phyloP scores from a whole-genome alignment of 2,113 vertebrate genomes.

The Rostratula benghalensis region DNA sequence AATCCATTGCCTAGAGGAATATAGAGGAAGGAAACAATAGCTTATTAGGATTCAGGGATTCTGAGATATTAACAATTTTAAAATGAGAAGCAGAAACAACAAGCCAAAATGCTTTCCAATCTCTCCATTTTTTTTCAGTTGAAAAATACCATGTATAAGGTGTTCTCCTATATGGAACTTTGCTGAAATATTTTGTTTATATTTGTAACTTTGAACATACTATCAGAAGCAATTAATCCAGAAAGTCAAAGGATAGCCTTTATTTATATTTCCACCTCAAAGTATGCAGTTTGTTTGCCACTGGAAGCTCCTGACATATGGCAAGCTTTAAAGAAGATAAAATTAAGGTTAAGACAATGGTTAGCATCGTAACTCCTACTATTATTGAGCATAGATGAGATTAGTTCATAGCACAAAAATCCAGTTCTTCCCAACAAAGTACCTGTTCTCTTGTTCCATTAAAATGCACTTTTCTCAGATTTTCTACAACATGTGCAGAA shows the following conservation, averaged over 20 bases:
- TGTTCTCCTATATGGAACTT: background rate
- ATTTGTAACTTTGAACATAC: background rate
- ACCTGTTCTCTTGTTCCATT: background rate
- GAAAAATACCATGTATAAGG: background rate
- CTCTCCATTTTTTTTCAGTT: background rate
- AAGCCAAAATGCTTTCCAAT: background rate
- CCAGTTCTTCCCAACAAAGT: background rate
- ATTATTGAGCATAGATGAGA: background rate
- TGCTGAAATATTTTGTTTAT: background rate
- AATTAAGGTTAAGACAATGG: background rate
- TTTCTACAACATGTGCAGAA: background rate
- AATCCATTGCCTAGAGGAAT: slow-evolving; percentile 87
- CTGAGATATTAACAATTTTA: background rate
- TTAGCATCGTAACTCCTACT: background rate
- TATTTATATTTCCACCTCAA: background rate
- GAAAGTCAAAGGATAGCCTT: background rate
- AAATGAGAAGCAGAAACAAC: background rate
- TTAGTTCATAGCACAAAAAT: background rate
- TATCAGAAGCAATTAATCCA: background rate
- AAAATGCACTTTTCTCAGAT: background rate
- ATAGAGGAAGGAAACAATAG: background rate
- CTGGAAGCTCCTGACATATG: background rate
- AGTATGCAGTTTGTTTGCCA: background rate
- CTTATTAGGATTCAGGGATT: background rate
- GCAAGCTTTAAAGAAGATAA: background rate